Conservation (phyloP, 2,113 vertebrate genomes). For the Caretta caretta region DNA sequence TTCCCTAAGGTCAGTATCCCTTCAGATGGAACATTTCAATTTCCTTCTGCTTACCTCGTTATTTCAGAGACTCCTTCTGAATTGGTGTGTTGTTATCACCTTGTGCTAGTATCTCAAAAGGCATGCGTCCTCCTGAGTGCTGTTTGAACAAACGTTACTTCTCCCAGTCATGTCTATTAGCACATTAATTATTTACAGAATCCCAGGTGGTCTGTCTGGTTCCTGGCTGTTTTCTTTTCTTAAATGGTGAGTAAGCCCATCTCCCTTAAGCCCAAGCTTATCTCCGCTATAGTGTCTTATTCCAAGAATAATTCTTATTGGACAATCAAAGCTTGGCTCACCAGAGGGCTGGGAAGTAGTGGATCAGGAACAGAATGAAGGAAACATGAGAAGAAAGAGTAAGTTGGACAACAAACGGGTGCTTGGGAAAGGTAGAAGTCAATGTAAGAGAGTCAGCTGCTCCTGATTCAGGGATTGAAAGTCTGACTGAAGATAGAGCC, state of each 20-base stretch:
- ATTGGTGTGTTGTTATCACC: accelerated
- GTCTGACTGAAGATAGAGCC: not conserved
- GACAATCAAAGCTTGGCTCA: not conserved
- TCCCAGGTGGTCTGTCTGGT: not conserved
- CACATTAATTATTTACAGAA: conserved; percentile 13
- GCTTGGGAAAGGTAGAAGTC: not conserved
- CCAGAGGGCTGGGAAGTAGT: not conserved
- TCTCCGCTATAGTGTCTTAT: not conserved
- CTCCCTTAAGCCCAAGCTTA: not conserved
- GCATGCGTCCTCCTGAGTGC: not conserved
- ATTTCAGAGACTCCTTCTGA: not conserved
- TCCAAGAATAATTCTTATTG: not conserved
- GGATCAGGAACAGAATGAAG: not conserved
- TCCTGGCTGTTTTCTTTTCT: not conserved
- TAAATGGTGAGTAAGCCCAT: not conserved
- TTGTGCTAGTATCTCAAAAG: not conserved
- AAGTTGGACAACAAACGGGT: not conserved
- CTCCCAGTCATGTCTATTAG: not conserved
- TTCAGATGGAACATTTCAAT: not conserved
- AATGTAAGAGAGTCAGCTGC: not conserved
- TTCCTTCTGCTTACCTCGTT: not conserved
- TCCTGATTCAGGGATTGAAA: not conserved
- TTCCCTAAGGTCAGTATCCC: not conserved
- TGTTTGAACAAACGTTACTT: not conserved
- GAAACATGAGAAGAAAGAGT: not conserved